A percentile compares a stretch with the other conserved stretches of the same genome.
phyloP scores from a whole-genome alignment of 2,888 invertebrate genomes.

The Heliconius hortense region DNA sequence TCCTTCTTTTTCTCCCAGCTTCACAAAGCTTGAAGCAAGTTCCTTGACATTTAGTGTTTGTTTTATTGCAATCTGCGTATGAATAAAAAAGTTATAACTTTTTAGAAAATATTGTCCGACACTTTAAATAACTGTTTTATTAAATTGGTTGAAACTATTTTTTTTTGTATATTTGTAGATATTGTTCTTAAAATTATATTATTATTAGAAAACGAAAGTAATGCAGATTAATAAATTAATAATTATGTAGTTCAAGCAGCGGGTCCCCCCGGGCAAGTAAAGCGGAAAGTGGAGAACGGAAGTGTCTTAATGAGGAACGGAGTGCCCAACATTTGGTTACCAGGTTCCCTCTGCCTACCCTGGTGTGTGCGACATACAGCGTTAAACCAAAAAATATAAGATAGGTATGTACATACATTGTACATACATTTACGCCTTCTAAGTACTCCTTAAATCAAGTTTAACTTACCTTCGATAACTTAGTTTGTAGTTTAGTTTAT shows the following conservation, averaged over 20 bases:
- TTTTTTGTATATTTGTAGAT: no score
- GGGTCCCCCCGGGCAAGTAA: not conserved
- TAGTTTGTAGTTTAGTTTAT: not conserved
- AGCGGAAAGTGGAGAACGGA: no score
- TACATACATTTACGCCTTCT: not conserved
- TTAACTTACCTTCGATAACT: not conserved
- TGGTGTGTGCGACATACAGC: not conserved
- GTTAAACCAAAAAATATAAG: not conserved
- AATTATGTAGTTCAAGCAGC: not conserved
- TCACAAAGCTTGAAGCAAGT: no score
- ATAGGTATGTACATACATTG: not conserved
- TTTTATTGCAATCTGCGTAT: not conserved
- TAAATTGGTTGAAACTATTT: no score
- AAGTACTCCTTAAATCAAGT: not conserved
- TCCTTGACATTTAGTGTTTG: no score
- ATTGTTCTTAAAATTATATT: no score
- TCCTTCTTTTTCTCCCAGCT: no score
- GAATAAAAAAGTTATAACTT: not conserved
- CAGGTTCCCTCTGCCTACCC: not conserved
- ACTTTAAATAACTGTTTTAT: not conserved
- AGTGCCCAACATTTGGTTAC: no score
- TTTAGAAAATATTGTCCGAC: no score
- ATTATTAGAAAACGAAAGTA: no score
- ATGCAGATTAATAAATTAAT: no score
- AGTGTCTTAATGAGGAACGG: no score